Percentiles rank a stretch among this genome's conserved stretches.
Conservation (phyloP, 1,140 invertebrate species). For the Camponotus vicinus region DNA sequence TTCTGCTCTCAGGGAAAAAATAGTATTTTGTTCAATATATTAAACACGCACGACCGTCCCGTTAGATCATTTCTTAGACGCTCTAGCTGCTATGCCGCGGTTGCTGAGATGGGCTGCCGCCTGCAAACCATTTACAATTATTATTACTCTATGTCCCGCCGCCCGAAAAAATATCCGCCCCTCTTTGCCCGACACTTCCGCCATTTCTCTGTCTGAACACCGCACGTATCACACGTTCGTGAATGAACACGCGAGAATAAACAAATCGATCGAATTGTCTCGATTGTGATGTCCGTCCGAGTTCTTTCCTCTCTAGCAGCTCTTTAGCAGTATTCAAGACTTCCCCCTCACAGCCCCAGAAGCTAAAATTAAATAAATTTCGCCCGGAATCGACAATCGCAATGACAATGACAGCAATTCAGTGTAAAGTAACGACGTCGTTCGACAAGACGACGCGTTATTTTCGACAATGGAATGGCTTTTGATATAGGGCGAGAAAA, state of each 20-base stretch:
- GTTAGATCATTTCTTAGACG: constrained; percentile 80
- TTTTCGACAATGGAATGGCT: constrained; percentile 29
- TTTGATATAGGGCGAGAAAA: constrained; percentile 24
- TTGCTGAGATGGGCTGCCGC: constrained; percentile 83
- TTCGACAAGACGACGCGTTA: constrained; percentile 37
- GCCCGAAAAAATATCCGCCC: constrained; percentile 23
- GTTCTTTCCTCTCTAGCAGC: constrained; percentile 18
- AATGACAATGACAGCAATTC: constrained; percentile 75
- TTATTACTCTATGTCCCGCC: constrained; percentile 72
- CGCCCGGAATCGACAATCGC: constrained; percentile 71
- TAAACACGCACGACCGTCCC: constrained; percentile 73
- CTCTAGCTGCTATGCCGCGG: constrained; percentile 83
- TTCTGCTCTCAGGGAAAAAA: constrained; percentile 69
- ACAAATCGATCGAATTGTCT: constrained; percentile 27
- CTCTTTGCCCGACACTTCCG: constrained; percentile 13
- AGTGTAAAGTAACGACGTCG: constrained; percentile 40
- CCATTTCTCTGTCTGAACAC: constrained; percentile 65
- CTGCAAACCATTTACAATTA: constrained; percentile 83
- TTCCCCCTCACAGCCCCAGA: constrained; percentile 24
- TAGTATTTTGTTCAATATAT: constrained; percentile 76
- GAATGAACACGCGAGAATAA: constrained; percentile 63
- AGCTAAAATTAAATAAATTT: constrained; percentile 39
- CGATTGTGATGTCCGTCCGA: constrained; percentile 28
- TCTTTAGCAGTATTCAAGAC: constrained; percentile 43
- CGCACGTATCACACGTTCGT: constrained; percentile 75